Evolutionary conservation across 2,113 vertebrate species (phyloP).

Genomic region (Crotalus horridus): DNA sequence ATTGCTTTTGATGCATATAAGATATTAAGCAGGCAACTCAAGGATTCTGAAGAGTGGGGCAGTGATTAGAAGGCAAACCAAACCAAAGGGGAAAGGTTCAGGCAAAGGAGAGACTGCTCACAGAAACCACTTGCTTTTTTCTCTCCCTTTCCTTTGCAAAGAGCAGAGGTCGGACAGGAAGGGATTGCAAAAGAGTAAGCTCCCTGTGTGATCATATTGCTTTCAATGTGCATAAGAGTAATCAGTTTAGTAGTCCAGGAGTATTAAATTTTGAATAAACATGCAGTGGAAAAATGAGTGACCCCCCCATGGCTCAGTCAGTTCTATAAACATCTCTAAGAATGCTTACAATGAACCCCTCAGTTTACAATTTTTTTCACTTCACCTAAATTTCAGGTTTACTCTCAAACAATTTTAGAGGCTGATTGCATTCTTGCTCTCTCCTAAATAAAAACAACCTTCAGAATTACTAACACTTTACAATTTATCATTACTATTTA

Average conservation of each 20-base stretch:
- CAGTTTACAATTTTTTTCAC: not conserved
- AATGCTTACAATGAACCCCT: not conserved
- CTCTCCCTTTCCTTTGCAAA: not conserved
- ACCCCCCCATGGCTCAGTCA: not conserved
- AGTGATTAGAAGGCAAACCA: not conserved
- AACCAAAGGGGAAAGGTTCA: not conserved
- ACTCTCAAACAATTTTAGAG: not conserved
- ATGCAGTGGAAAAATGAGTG: not conserved
- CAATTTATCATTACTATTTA: not conserved
- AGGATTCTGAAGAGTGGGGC: not conserved
- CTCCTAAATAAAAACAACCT: not conserved
- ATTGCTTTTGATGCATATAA: not conserved
- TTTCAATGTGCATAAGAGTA: not conserved
- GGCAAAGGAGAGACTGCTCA: not conserved
- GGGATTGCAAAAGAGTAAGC: not conserved
- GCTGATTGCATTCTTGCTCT: not conserved
- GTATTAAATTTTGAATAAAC: not conserved
- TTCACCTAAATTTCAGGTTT: not conserved
- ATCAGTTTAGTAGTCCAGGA: not conserved
- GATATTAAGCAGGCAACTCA: not conserved
- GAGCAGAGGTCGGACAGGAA: not conserved
- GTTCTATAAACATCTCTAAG: not conserved
- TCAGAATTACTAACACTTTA: not conserved
- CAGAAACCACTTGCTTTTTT: not conserved
- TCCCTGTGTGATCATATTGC: not conserved